phyloP scores from a whole-genome alignment of 2,888 invertebrate genomes.

The Auanema freiburgensis region DNA sequence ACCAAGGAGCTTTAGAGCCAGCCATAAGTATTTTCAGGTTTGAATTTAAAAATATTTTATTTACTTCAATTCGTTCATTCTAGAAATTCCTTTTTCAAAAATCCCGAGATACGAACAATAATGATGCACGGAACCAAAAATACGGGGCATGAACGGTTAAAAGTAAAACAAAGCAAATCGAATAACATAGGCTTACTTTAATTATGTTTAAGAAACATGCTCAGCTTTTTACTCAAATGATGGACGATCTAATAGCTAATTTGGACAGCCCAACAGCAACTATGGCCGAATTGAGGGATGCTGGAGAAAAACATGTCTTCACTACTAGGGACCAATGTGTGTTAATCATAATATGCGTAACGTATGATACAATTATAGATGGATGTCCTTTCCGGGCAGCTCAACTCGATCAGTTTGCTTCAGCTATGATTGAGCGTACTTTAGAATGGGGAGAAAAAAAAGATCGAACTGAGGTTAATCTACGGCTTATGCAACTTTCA shows the following conservation, averaged over 20 bases:
- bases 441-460: conserved; percentile 50
- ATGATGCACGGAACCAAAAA: conserved; percentile 47
- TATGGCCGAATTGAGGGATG: conserved; percentile 32
- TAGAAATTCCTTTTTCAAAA: conserved; percentile 47
- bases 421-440: conserved; percentile 45
- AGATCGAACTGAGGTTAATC: conserved; percentile 37
- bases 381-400: conserved; percentile 41
- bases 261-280: conserved; percentile 35
- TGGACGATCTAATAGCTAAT: conserved; percentile 40
- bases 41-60: not conserved
- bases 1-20: conserved; percentile 43
- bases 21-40: conserved; percentile 41
- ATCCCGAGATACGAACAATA: conserved; percentile 40
- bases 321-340: conserved; percentile 33
- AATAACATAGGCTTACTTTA: not conserved
- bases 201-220: conserved; percentile 33
- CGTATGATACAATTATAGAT: conserved; percentile 24
- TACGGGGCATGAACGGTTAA: conserved; percentile 42
- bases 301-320: conserved; percentile 40
- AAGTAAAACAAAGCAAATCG: conserved; percentile 17
- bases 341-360: not conserved
- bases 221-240: conserved; percentile 37
- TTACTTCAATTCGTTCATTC: not conserved
- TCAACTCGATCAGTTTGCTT: conserved; percentile 44
- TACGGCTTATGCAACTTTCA: not conserved